Conservation (phyloP, 2,113 vertebrate species). For the Hemiscyllium ocellatum region DNA sequence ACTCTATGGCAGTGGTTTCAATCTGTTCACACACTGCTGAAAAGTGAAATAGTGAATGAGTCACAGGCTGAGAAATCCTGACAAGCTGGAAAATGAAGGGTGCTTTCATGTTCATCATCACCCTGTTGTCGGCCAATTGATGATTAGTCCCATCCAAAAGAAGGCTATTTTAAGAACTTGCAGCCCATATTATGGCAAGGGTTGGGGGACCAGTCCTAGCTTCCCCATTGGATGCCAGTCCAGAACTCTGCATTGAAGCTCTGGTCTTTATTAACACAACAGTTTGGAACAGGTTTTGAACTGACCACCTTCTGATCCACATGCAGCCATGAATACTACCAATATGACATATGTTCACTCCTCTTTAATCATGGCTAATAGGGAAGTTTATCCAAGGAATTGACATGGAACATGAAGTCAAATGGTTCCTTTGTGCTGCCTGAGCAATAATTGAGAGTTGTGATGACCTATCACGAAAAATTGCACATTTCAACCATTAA, state of each 20-base stretch:
- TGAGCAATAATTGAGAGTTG: background rate
- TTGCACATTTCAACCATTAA: background rate
- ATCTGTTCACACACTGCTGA: background rate
- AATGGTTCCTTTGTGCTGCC: background rate
- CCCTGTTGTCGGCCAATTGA: background rate
- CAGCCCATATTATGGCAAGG: background rate
- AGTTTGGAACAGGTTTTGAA: background rate
- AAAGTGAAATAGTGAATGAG: background rate
- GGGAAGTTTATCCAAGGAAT: background rate
- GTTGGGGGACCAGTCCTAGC: background rate
- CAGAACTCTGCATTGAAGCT: background rate
- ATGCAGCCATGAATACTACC: background rate
- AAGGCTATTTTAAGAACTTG: background rate
- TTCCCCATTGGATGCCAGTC: background rate
- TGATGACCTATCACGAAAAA: background rate
- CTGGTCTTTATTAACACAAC: background rate
- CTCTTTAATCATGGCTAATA: background rate
- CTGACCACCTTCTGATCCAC: background rate
- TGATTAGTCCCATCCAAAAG: background rate
- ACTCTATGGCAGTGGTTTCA: background rate
- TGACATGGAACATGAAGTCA: background rate
- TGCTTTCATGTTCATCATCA: background rate
- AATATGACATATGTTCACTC: background rate
- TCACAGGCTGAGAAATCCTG: background rate
- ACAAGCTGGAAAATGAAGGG: background rate